These are phyloP conservation scores for Yponomeuta sedellus DNA, from an alignment of 2,888 invertebrate genomes.

Conservation along the genomic window DNA sequence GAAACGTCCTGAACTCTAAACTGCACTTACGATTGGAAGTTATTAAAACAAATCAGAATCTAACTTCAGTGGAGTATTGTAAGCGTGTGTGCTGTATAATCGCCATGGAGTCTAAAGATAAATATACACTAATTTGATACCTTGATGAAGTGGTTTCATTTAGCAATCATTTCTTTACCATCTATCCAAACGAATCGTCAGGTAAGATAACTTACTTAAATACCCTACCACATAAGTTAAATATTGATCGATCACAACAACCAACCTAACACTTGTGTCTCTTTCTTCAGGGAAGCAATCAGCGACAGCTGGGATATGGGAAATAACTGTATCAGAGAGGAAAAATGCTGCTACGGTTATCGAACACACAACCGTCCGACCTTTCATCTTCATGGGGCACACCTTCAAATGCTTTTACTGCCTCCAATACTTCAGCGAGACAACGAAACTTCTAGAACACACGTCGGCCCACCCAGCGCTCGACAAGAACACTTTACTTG, in stretches of 20 bases:
- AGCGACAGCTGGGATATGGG: conserved; percentile 38
- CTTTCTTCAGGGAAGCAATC: neutral
- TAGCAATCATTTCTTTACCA: neutral
- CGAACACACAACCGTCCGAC: conserved; percentile 41
- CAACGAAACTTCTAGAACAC: conserved; percentile 35
- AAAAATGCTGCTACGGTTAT: conserved; percentile 47
- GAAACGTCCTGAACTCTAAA: too few relatives aligned
- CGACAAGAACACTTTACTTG: conserved; percentile 29
- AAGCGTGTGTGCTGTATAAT: too few relatives aligned
- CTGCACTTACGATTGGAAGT: too few relatives aligned
- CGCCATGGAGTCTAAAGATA: too few relatives aligned
- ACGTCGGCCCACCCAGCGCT: conserved; percentile 32
- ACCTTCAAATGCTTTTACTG: conserved; percentile 54
- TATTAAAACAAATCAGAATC: too few relatives aligned
- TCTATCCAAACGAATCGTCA: neutral
- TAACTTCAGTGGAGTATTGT: too few relatives aligned
- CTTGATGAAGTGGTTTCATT: neutral
- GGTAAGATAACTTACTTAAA: neutral
- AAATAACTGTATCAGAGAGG: conserved; percentile 42
- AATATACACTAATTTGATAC: neutral
- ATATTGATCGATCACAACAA: neutral
- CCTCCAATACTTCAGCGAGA: conserved; percentile 37
- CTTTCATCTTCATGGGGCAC: conserved; percentile 48
- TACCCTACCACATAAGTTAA: neutral
- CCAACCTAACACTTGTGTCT: neutral